phyloP scores from a whole-genome alignment of 2,888 invertebrate species.

The Stomorhina lunata region DNA sequence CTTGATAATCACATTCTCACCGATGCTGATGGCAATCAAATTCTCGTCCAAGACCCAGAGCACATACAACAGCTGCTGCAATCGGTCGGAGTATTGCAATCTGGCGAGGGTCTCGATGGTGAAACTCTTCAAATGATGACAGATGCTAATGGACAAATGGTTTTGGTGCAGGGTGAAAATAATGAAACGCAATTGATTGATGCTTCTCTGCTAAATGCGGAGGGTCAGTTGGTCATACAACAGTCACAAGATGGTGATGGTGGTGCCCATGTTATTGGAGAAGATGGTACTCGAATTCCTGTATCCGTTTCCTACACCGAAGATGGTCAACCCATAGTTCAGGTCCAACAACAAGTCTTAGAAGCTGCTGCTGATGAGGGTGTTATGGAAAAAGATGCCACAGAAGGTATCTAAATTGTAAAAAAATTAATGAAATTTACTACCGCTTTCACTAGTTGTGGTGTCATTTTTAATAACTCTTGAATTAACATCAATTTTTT shows the following conservation, averaged over 20 bases:
- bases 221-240: slow-evolving; percentile 79
- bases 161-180: slow-evolving; percentile 79
- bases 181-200: slow-evolving; percentile 80
- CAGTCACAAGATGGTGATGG: slow-evolving; percentile 78
- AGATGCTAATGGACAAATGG: slow-evolving; percentile 80
- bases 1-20: slow-evolving; percentile 80
- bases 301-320: slow-evolving; percentile 79
- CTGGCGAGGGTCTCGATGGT: slow-evolving; percentile 79
- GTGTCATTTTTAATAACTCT: slow-evolving; percentile 76
- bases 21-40: slow-evolving; percentile 80
- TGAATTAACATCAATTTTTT: slow-evolving; percentile 68
- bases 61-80: slow-evolving; percentile 80
- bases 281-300: slow-evolving; percentile 80
- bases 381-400: slow-evolving; percentile 69
- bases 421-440: slow-evolving; percentile 66
- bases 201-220: slow-evolving; percentile 79
- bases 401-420: slow-evolving; percentile 66
- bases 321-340: slow-evolving; percentile 78
- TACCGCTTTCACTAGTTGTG: slow-evolving; percentile 68
- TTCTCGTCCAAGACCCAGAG: slow-evolving; percentile 79
- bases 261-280: slow-evolving; percentile 79
- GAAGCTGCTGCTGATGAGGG: slow-evolving; percentile 69
- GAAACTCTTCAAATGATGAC: slow-evolving; percentile 80
- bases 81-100: slow-evolving; percentile 79
- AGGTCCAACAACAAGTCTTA: slow-evolving; percentile 77